Base-by-base conservation (phyloP, 2,797 vertebrate genomes). In the Pseudochromis fuscus region DNA sequence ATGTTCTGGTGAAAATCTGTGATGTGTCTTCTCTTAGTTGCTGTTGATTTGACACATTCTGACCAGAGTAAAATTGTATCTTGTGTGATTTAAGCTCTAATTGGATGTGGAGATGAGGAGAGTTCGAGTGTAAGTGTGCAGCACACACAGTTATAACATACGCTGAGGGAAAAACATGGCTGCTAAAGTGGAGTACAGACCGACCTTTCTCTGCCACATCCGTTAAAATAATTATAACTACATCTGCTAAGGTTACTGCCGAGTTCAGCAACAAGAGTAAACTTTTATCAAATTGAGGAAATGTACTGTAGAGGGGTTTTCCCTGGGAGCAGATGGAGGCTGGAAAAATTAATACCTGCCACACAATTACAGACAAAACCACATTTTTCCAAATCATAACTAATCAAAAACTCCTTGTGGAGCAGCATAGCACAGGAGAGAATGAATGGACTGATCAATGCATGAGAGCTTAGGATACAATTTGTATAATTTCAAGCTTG, bases 261-360 rank as follows among this genome's bases (percentile, higher is more conserved):
- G 40, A 72, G 52, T 60, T 72, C 40, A 42, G 33, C 19, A 7
- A 33, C 30, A 38, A 65, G 9, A 64, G 13, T 25, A 12, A 62
- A 37, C 55, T 42, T 65, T 68, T 25, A 45, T 46, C 23, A 55
- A 65, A 38, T 67, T 57, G 6, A 59, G 23, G 25, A 63, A 71
- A 60, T 31, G 46, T 52, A 55, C 30, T 31, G 28, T 18, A 16
- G 24, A 77, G 21, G 5, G 48, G 65, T 69, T 68, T 76, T 46
- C 45, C 35, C 9, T 1, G 21, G 49, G 64, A 67, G 21, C 10
- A 0, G 44, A 45, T 21, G 40, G 50, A 57, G 63, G 45, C 57
- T 58, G 64, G 2, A 35, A 57, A 72, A 82, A 69, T 72, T 9
- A 81, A 73, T 61, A 71, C 75, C 67, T 70, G 58, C 75, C 78